A percentile compares a stretch with the other conserved stretches of the same genome.
Evolutionary conservation across 2,888 invertebrate genomes (phyloP).

Genomic region (Odontocerum albicorne): DNA sequence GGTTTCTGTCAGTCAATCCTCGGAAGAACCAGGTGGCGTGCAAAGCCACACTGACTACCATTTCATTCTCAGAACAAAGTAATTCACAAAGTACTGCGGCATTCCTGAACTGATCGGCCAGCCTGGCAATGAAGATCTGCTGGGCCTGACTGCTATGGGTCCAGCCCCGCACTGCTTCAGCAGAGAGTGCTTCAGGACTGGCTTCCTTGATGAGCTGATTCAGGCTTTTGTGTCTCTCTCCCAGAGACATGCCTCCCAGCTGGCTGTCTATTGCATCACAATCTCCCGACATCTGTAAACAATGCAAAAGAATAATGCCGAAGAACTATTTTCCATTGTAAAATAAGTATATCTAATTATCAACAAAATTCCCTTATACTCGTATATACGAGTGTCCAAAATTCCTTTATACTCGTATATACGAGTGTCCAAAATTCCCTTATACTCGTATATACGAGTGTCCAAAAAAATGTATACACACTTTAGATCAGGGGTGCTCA

Average conservation of each 20-base stretch:
- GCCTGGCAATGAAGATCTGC: constrained; percentile 20
- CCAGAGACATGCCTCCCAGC: constrained; percentile 15
- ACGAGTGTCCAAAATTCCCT: too few species aligned
- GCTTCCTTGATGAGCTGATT: constrained; percentile 19
- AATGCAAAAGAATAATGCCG: too few species aligned
- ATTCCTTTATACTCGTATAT: too few species aligned
- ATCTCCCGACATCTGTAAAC: too few species aligned
- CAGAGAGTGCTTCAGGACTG: constrained; percentile 10
- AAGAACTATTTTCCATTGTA: too few species aligned
- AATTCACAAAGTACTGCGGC: constrained; percentile 38
- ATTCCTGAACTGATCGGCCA: constrained; percentile 28
- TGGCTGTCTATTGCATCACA: too few species aligned
- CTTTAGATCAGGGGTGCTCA: too few species aligned
- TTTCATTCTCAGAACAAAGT: constrained; percentile 41
- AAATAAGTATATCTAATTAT: too few species aligned
- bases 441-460: too few species aligned
- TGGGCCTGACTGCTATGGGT: constrained; percentile 10
- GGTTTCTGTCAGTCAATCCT: constrained; percentile 32
- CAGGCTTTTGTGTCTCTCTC: constrained; percentile 22
- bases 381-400: too few species aligned
- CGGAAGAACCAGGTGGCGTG: constrained; percentile 42
- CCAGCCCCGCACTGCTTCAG: constrained; percentile 2
- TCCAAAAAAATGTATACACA: too few species aligned
- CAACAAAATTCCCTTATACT: too few species aligned
- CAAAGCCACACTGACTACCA: constrained; percentile 40